A percentile compares a stretch with the other conserved stretches of the same genome.
Conservation (phyloP, 2,113 vertebrate genomes). For the Lagopus leucura region DNA sequence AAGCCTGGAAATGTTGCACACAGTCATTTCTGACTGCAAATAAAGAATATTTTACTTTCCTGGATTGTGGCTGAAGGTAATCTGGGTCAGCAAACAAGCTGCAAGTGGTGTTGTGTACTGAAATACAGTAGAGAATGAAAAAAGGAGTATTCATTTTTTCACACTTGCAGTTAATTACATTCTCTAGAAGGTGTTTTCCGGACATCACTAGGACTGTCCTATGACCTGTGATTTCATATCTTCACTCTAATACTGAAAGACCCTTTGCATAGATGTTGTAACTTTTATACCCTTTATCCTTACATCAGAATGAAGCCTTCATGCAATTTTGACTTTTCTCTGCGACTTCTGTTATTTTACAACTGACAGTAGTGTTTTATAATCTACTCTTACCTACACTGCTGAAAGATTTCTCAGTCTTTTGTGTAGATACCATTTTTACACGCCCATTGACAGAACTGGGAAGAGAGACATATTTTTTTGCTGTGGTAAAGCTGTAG, state of each 20-base stretch:
- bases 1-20: neutral
- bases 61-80: neutral
- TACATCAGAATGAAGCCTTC: neutral
- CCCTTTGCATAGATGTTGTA: neutral
- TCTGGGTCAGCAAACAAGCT: neutral
- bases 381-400: neutral
- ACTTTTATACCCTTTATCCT: neutral
- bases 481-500: neutral
- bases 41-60: neutral
- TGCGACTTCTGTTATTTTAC: neutral
- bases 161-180: neutral
- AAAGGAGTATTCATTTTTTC: neutral
- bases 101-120: neutral
- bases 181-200: neutral
- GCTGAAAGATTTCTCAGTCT: neutral
- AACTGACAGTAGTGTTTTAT: neutral
- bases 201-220: neutral
- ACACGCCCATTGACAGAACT: neutral
- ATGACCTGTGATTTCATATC: fast-evolving
- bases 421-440: neutral
- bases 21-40: neutral
- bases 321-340: neutral
- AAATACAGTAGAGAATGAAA: neutral
- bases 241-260: neutral
- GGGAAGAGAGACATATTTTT: neutral